phyloP scores from a whole-genome alignment of 2,113 vertebrate genomes.

The Syrmaticus mikado region DNA sequence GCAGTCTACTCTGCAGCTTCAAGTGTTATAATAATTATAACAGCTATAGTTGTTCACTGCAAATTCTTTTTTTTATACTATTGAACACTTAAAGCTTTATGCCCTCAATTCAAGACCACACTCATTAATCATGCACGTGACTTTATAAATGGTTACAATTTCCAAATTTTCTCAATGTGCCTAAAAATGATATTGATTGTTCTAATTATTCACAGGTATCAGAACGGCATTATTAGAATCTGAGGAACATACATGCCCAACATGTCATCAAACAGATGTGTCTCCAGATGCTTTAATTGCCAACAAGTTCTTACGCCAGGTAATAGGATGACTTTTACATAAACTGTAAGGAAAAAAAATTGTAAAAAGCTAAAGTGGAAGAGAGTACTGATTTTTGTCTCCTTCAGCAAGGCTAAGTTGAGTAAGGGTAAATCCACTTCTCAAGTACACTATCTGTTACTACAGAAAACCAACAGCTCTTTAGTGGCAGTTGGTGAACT shows the following conservation, averaged over 20 bases:
- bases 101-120: neutral
- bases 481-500: neutral
- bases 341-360: neutral
- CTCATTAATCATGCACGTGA: rapidly evolving
- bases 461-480: neutral
- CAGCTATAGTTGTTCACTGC: neutral
- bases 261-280: slow-evolving; percentile 90
- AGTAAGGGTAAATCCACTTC: neutral
- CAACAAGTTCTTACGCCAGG: slow-evolving; percentile 97
- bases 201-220: slow-evolving; percentile 83
- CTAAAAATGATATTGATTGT: neutral
- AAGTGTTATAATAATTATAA: neutral
- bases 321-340: slow-evolving; percentile 32
- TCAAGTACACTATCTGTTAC: rapidly evolving
- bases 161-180: neutral
- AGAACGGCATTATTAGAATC: slow-evolving; percentile 93
- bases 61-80: neutral
- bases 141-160: neutral
- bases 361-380: neutral
- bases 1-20: neutral
- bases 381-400: neutral
- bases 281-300: slow-evolving; percentile 95
- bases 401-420: neutral
- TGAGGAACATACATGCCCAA: slow-evolving; percentile 93
- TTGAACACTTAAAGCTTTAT: neutral